These are phyloP conservation scores for Vidua chalybeata DNA, from an alignment of 2,113 vertebrate genomes.

Conservation along the genomic window DNA sequence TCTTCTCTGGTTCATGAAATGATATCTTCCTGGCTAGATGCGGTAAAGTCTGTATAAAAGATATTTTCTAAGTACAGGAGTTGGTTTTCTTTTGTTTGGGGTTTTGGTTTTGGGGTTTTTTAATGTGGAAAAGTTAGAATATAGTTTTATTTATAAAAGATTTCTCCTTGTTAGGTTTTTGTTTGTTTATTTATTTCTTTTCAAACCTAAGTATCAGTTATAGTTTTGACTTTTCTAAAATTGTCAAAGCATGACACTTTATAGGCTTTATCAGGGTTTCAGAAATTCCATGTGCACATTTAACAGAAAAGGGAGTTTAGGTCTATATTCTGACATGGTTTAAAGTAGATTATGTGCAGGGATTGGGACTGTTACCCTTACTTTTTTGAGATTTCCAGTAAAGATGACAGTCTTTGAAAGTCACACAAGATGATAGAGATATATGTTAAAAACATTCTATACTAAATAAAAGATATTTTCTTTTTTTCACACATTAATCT, in stretches of 20 bases:
- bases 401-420: neutral
- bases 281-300: neutral
- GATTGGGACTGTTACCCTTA: neutral
- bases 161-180: neutral
- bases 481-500: neutral
- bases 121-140: neutral
- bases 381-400: neutral
- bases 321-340: neutral
- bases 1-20: neutral
- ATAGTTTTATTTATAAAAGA: neutral
- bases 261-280: neutral
- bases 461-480: neutral
- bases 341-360: neutral
- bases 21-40: neutral
- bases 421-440: neutral
- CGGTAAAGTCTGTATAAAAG: neutral
- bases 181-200: neutral
- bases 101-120: neutral
- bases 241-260: neutral
- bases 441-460: neutral
- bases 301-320: neutral
- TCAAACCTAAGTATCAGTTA: neutral
- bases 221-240: neutral
- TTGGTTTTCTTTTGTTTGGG: neutral
- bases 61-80: neutral